Evolutionary conservation across 1,140 invertebrate species (phyloP), one percentile per base, ranked within the genome.

Genomic region (Diorhabda elongata): DNA sequence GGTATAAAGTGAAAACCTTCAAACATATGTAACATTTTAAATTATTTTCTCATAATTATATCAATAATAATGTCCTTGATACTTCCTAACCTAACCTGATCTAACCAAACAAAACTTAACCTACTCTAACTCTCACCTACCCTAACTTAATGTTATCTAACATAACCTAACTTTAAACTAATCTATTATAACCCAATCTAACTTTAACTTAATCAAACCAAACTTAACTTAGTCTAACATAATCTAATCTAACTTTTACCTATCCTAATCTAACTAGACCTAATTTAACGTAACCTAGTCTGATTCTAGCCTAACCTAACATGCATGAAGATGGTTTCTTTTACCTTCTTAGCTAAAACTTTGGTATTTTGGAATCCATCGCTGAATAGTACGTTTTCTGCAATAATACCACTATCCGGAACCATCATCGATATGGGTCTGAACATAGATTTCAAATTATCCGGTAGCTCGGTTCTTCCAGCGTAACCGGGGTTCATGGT

Each of bases 391-490:
- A 88, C 89, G 72, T 96, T 95, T 82, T 96, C 94, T 0, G 92
- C 93, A 73, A 97, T 97, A 75, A 95, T 89, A 9, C 88, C 88
- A 70, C 91, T 94, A 79, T 96, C 94, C 0, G 94, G 94, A 6
- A 95, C 92, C 86, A 96, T 95, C 94, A 97, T 96, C 2, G 94
- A 91, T 69, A 97, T 95, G n/a, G 94, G 93, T 8, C 94, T 85
- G 81, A 97, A 96, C 88, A 97, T 89, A 0, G 93, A 94, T 81
- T 96, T 96, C 64, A 97, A 83, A 82, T 96, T 96, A 78, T 97
- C 94, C 0, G 94, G 94, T 47, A 97, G 81, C 79, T 96, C 93
- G 2, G 94, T 96, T 72, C 94, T 82, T 0, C 94, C 94, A 47
- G 93, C 92, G 81, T 96, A 96, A 69, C 93, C 90, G 42, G 93